These are phyloP conservation scores for Paguma larvata DNA, from an alignment of 2,797 vertebrate genomes.

Conservation along the genomic window DNA sequence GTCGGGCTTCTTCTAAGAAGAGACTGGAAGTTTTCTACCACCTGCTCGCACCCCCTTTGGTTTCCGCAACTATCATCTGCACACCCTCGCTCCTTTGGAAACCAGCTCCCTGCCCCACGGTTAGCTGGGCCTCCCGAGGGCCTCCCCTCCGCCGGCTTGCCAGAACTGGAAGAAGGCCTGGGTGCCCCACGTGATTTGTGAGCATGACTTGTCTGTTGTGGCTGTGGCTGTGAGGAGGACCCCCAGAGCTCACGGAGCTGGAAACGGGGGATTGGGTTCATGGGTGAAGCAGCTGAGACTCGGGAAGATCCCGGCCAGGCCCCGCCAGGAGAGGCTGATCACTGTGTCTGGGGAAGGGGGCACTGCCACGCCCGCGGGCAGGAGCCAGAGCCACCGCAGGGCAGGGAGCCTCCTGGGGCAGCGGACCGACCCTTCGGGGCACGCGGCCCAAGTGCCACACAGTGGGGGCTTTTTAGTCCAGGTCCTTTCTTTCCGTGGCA, in stretches of 20 bases:
- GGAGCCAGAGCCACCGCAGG: not conserved
- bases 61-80: not conserved
- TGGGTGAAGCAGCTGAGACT: not conserved
- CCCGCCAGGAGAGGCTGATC: not conserved
- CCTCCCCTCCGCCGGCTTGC: not conserved
- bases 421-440: no score
- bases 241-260: not conserved
- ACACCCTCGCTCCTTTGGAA: not conserved
- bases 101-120: not conserved
- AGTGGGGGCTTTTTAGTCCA: not conserved
- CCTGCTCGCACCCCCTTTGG: not conserved
- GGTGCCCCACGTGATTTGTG: not conserved
- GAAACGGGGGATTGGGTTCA: not conserved
- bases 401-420: no score
- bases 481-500: not conserved
- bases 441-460: not conserved
- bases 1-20: no score
- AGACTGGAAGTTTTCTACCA: accelerated
- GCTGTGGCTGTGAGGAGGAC: not conserved
- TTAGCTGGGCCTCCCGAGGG: not conserved
- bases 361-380: not conserved
- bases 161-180: not conserved
- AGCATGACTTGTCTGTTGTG: not conserved
- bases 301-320: not conserved
- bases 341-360: not conserved